phyloP scores from a whole-genome alignment of 2,797 vertebrate genomes.

The Valencia hispanica region DNA sequence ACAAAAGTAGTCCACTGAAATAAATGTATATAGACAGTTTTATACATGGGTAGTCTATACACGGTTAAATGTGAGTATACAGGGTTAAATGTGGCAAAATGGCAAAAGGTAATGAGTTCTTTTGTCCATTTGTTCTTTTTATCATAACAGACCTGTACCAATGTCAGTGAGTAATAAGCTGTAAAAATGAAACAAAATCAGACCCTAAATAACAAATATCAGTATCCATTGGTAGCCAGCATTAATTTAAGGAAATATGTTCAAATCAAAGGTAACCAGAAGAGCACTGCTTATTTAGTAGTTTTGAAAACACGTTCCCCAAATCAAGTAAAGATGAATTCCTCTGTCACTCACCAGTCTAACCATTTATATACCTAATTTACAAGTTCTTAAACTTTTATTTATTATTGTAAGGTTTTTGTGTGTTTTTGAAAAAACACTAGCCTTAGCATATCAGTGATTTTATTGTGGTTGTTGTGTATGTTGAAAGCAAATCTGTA shows the following conservation, averaged over 20 bases:
- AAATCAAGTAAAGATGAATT: background rate
- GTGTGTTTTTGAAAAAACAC: background rate
- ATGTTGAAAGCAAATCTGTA: background rate
- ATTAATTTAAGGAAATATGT: background rate
- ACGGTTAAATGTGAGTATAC: background rate
- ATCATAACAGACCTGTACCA: background rate
- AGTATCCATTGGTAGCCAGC: background rate
- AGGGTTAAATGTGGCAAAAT: background rate
- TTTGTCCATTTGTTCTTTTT: background rate
- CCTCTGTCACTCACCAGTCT: background rate
- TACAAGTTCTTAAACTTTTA: background rate
- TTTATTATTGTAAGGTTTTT: background rate
- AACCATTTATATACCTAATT: background rate
- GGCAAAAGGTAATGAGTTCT: background rate
- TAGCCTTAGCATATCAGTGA: no score
- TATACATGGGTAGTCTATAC: background rate
- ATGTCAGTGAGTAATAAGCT: background rate
- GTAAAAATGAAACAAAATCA: background rate
- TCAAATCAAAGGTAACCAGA: background rate
- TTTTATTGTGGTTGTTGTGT: background rate
- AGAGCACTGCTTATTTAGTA: background rate
- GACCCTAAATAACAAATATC: background rate
- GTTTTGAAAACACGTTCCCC: background rate
- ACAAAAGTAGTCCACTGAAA: background rate
- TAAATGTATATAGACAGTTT: background rate